A percentile compares a stretch with the other conserved stretches of the same genome.
Evolutionary conservation across 2,797 vertebrate genomes (phyloP).

Genomic region (Sebastes iracundus): DNA sequence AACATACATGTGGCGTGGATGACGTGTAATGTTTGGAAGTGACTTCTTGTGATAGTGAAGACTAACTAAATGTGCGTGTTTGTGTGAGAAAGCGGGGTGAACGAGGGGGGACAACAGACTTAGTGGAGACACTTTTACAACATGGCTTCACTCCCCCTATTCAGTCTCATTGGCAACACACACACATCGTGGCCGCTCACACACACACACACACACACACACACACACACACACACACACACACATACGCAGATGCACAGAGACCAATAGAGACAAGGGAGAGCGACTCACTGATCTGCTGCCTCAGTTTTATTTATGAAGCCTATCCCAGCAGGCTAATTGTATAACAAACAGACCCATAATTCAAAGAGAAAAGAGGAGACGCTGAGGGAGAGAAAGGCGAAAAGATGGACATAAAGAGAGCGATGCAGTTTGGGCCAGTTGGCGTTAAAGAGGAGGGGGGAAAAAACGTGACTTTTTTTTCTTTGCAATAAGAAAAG

Average conservation of each 20-base stretch:
- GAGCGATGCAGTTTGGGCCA: slow-evolving; percentile 57
- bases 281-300: slow-evolving; percentile 66
- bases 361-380: slow-evolving; percentile 76
- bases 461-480: slow-evolving; percentile 13
- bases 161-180: slow-evolving; percentile 44
- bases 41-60: slow-evolving; percentile 41
- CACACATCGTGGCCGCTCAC: slow-evolving; percentile 35
- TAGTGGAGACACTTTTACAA: slow-evolving; percentile 57
- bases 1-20: slow-evolving; percentile 58
- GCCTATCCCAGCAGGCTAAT: slow-evolving; percentile 80
- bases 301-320: slow-evolving; percentile 78
- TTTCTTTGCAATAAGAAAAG: slow-evolving; percentile 25
- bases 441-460: slow-evolving; percentile 54
- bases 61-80: background rate
- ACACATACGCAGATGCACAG: slow-evolving; percentile 62
- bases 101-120: slow-evolving; percentile 34
- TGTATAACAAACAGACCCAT: slow-evolving; percentile 82
- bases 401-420: slow-evolving; percentile 55
- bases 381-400: slow-evolving; percentile 36
- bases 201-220: slow-evolving; percentile 19
- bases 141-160: slow-evolving; percentile 36
- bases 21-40: slow-evolving; percentile 53
- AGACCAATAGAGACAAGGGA: slow-evolving; percentile 40
- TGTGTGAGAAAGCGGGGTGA: slow-evolving; percentile 34
- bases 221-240: slow-evolving; percentile 21